These are phyloP conservation scores for Chionodraco myersi DNA, from an alignment of 2,113 vertebrate genomes.

Conservation along the genomic window DNA sequence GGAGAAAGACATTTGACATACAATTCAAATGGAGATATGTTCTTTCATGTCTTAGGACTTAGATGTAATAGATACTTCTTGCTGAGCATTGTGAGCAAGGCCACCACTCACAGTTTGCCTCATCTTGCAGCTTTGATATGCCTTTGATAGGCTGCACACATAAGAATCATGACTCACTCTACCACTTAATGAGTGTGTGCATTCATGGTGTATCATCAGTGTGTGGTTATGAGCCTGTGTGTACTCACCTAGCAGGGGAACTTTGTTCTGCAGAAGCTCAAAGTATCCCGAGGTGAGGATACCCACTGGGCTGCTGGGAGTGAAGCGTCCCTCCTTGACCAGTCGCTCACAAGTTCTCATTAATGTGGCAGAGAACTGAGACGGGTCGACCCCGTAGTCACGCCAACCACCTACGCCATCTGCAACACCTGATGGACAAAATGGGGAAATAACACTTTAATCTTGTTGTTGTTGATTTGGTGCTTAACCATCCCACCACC, in stretches of 20 bases:
- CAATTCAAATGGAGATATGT: background rate
- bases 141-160: constrained; percentile 21
- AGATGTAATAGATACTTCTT: background rate
- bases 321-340: constrained; percentile 96
- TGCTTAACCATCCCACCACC: background rate
- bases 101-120: constrained; percentile 47
- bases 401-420: constrained; percentile 98
- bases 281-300: constrained; percentile 96
- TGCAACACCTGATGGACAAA: constrained; percentile 88
- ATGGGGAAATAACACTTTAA: background rate
- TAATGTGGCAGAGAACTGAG: constrained; percentile 98
- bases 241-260: constrained; percentile 94
- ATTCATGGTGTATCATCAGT: background rate
- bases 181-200: constrained; percentile 16
- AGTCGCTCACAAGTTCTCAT: constrained; percentile 97
- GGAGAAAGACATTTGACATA: background rate
- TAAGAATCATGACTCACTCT: constrained; percentile 20
- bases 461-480: background rate
- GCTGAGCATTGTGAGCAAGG: background rate
- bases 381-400: constrained; percentile 98
- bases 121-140: constrained; percentile 64
- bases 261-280: constrained; percentile 98
- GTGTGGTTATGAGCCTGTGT: background rate
- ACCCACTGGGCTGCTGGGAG: constrained; percentile 93
- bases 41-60: background rate